Evolutionary conservation across 2,888 invertebrate species (phyloP).

Genomic region (Girardia tigrina): DNA sequence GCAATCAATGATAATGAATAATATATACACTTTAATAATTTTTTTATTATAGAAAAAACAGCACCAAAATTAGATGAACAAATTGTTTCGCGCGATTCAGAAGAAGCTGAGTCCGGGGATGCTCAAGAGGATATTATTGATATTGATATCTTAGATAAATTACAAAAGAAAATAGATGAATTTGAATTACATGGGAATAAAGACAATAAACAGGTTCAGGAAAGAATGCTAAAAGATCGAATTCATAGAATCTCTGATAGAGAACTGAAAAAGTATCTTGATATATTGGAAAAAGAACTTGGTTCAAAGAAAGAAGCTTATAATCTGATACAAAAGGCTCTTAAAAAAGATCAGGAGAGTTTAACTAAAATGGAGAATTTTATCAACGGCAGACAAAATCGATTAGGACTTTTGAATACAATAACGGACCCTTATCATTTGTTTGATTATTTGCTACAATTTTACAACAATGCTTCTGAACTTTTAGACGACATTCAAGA

Average conservation of each 20-base stretch:
- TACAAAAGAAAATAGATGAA: not conserved
- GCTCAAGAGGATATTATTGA: not conserved
- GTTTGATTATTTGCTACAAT: not conserved
- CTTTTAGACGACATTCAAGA: not conserved
- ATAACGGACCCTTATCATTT: not conserved
- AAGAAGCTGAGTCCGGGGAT: too few relatives aligned
- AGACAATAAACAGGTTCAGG: not conserved
- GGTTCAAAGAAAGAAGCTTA: not conserved
- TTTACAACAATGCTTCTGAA: not conserved
- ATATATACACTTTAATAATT: too few relatives aligned
- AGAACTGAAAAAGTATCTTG: not conserved
- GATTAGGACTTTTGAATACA: constrained; percentile 15
- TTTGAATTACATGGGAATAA: not conserved
- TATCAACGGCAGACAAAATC: not conserved
- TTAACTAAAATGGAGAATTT: not conserved
- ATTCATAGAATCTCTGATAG: not conserved
- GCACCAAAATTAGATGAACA: too few relatives aligned
- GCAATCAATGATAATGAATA: too few relatives aligned
- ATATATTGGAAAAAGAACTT: not conserved
- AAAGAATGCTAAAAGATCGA: not conserved
- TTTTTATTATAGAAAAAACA: too few relatives aligned
- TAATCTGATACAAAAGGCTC: not conserved
- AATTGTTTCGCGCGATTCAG: too few relatives aligned
- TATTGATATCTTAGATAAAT: not conserved
- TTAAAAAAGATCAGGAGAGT: not conserved